Percentiles rank a stretch among this genome's conserved stretches.
Evolutionary conservation across 2,797 vertebrate species (phyloP).

Genomic region (Carduelis carduelis): DNA sequence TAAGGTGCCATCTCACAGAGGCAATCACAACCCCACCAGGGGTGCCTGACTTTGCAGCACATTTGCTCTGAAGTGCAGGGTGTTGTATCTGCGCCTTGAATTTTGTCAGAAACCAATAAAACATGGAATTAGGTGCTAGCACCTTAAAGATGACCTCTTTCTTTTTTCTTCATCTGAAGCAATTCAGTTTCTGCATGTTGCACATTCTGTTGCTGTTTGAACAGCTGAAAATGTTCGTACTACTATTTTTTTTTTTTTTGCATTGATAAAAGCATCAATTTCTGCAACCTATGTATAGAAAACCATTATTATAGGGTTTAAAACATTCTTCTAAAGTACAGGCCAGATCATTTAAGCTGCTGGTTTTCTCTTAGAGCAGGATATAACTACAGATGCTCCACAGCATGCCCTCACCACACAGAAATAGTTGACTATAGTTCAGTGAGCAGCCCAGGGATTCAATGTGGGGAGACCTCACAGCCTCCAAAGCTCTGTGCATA

Average conservation of each 20-base stretch:
- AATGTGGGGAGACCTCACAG: background rate
- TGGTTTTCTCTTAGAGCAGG: background rate
- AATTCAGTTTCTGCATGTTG: background rate
- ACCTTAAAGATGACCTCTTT: background rate
- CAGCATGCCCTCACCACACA: slow-evolving; percentile 8
- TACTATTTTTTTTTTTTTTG: background rate
- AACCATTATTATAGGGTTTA: slow-evolving; percentile 49
- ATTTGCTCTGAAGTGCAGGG: background rate
- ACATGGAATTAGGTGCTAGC: background rate
- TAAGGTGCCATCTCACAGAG: background rate
- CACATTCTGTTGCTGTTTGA: background rate
- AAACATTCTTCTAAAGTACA: slow-evolving; percentile 39
- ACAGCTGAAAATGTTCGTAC: background rate
- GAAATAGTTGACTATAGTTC: background rate
- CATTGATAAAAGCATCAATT: slow-evolving; percentile 45
- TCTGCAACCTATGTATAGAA: slow-evolving; percentile 55
- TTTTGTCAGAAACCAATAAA: background rate
- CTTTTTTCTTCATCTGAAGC: background rate
- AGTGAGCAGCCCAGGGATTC: background rate
- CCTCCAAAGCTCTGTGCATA: background rate
- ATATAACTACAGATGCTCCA: slow-evolving; percentile 36
- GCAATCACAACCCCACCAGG: background rate
- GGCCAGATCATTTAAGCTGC: slow-evolving; percentile 22
- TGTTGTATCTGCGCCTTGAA: background rate
- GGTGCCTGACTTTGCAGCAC: background rate